Base-by-base conservation (phyloP, 2,113 vertebrate species). In the Gobiocypris rarus region DNA sequence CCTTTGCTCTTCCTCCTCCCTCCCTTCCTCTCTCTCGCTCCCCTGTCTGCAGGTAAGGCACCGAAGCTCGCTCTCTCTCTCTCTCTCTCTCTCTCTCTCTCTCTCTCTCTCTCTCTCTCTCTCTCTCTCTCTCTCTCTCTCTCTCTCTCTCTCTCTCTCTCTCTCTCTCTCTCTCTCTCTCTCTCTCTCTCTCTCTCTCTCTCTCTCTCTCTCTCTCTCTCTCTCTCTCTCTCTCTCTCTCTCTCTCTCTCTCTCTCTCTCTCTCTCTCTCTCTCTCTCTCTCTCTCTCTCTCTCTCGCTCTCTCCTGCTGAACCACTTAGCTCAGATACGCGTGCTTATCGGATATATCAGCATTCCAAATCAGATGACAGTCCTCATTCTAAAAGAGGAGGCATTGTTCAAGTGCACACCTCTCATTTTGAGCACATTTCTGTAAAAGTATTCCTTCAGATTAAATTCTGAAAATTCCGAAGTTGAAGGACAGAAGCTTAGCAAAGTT, bases 261-360 rank as follows among this genome's bases (percentile, higher is more conserved):
- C 48, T 31, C 82, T 22, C 48, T 31, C 82, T 6, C 48, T 34
- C n/a, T n/a, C 7, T 38, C 41, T 5, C 14, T 50, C 48, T 50
- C 48, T 1, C 31, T 31, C 31, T 2, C 1, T 1, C 31, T 38
- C 34, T 38, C 34, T 5, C 34, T 38, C 34, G 5, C 34, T 38
- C 34, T 38, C 34, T 6, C 34, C 81, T 52, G 67, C 52, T 73
- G 48, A 73, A n/a, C n/a, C n/a, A n/a, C n/a, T n/a, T n/a, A 58
- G 77, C 86, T 82, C 56, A 82, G 81, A 74, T 59, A 81, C 75
- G 56, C 50, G 7, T 70, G 75, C 65, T 86, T 85, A 86, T 87
- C 74, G n/a, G 77, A 85, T 86, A 75, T 67, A 87, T 82, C 86
- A 82, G 54, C 73, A 82, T 83, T 85, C 76, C 82, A 77, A 59